Percentiles rank a stretch among this genome's conserved stretches.
Conservation (phyloP, 2,888 invertebrate species). For the Mythimna loreyi region DNA sequence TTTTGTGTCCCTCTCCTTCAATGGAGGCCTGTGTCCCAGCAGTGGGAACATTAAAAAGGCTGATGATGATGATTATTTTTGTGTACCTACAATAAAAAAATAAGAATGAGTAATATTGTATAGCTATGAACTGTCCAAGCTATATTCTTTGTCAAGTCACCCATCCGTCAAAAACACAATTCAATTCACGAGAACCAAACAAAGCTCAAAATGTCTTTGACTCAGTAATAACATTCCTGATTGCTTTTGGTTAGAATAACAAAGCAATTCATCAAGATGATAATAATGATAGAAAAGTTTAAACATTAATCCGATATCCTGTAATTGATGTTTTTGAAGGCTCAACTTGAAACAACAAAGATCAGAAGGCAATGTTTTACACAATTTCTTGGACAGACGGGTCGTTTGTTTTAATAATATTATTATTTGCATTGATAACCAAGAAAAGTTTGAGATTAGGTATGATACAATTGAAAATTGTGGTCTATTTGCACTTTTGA, state of each 20-base stretch:
- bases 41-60: no score
- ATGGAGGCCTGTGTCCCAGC: no score
- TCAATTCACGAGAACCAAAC: conserved; percentile 29
- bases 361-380: conserved; percentile 53
- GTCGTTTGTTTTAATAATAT: conserved; percentile 28
- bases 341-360: conserved; percentile 51
- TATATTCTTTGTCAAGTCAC: not conserved
- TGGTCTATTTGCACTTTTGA: not conserved
- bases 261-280: conserved; percentile 55
- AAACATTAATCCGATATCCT: conserved; percentile 57
- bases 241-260: conserved; percentile 43
- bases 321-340: conserved; percentile 59
- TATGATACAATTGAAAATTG: conserved; percentile 1
- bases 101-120: no score
- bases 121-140: no score
- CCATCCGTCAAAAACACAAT: conserved; percentile 15
- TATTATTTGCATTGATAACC: conserved; percentile 20
- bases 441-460: conserved; percentile 5
- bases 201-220: conserved; percentile 36
- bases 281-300: conserved; percentile 56
- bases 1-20: no score
- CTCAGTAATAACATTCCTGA: conserved; percentile 19
- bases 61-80: no score
- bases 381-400: conserved; percentile 39
- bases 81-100: no score